Base-by-base conservation (phyloP, 1,140 invertebrate genomes). In the Oryzaephilus surinamensis region DNA sequence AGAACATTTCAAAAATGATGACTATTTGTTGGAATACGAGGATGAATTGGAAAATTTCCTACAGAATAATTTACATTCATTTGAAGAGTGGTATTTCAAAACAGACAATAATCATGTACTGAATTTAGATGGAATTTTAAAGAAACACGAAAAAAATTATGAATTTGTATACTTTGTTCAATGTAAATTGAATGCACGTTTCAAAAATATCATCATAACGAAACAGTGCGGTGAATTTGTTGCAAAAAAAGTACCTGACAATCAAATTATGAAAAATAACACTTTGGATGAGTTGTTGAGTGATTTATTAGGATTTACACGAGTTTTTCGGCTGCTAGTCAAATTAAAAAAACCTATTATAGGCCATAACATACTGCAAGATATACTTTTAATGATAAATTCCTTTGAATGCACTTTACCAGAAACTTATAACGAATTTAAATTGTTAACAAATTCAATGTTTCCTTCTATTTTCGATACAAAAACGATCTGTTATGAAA, bases 391-490 rank as follows among this genome's bases (percentile, higher is more conserved):
- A 26, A 60, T 85, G 28, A 73, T 79, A 54, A 73, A 78, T 47
- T 78, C 81, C 48, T 87, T 87, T 59, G 72, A 78, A 46, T 68
- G 69, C 28, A 66, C 73, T 2, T 58, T 87, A 14, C 84, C 84
- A 48, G 68, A 62, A n/a, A 71, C 60, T 16, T 84, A 82, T 60
- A 54, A 45, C 2, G 50, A 59, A 17, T 88, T 84, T 51, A 87
- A 85, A 58, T 60, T 61, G 23, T 65, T 73, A 32, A 61, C 84
- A 6, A 61, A 76, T 41, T 43, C 56, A 26, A 32, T 81, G 11
- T 83, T 86, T 63, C 82, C 83, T 7, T 34, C 48, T 14, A 64
- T 86, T 24, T 84, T 69, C 57, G 83, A 87, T 49, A 87, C 82
- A 0, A 86, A 84, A 62, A 67, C 65, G 44, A 67, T 87, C 15